These are phyloP conservation scores for Lysiphlebus fabarum DNA, from an alignment of 1,140 invertebrate species.

Conservation along the genomic window DNA sequence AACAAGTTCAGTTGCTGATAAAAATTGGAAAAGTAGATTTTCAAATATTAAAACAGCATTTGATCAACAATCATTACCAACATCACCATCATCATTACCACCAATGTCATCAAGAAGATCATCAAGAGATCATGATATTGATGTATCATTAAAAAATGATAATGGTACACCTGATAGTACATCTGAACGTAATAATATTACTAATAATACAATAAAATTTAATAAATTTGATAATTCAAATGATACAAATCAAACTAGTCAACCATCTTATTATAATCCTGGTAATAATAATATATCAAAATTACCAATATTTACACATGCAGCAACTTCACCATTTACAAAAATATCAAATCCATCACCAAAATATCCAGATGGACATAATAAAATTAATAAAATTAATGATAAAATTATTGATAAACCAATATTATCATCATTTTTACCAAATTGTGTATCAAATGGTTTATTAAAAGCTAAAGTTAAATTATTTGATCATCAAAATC, in stretches of 20 bases:
- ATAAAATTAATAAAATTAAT: background rate
- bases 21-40: constrained; percentile 77
- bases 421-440: constrained; percentile 7
- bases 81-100: constrained; percentile 2
- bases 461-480: constrained; percentile 43
- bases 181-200: too few relatives aligned
- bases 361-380: background rate
- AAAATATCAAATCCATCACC: constrained; percentile 35
- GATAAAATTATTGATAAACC: background rate
- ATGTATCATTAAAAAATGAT: background rate
- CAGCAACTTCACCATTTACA: constrained; percentile 47
- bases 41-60: constrained; percentile 83
- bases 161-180: too few relatives aligned
- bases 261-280: background rate
- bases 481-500: constrained; percentile 42
- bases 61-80: background rate
- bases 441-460: constrained; percentile 28
- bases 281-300: constrained; percentile 28
- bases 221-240: too few relatives aligned
- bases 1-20: constrained; percentile 38
- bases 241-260: too few relatives aligned
- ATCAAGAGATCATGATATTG: background rate
- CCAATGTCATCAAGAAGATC: background rate
- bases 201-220: too few relatives aligned
- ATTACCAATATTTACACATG: constrained; percentile 42